A percentile compares a stretch with the other conserved stretches of the same genome.
These are phyloP conservation scores for Hypomecis punctinalis DNA, from an alignment of 2,888 invertebrate species.

Conservation along the genomic window DNA sequence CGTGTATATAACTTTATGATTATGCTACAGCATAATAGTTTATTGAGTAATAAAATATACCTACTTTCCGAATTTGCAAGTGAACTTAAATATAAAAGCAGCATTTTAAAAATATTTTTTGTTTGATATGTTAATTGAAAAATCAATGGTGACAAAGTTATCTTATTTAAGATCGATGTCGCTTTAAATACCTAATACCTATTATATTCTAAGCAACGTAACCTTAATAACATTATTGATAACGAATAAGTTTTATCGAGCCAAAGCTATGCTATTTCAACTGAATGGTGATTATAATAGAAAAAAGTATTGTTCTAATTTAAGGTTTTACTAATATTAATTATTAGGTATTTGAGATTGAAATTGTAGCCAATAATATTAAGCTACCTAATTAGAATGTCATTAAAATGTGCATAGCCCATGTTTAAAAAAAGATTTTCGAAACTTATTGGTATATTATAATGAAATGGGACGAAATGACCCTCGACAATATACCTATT, in stretches of 20 bases:
- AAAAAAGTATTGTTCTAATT: conserved; percentile 43
- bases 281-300: conserved; percentile 51
- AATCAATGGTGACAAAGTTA: neutral
- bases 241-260: conserved; percentile 58
- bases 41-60: no score
- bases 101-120: conserved; percentile 10
- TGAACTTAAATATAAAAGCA: conserved; percentile 14
- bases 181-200: conserved; percentile 30
- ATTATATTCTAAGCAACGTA: conserved; percentile 35
- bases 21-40: neutral
- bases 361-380: conserved; percentile 37
- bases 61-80: neutral
- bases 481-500: conserved; percentile 77
- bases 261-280: conserved; percentile 69
- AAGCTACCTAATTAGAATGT: conserved; percentile 31
- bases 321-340: conserved; percentile 57
- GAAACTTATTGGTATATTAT: conserved; percentile 38
- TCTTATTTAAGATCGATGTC: conserved; percentile 25
- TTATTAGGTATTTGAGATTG: conserved; percentile 50
- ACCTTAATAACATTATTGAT: conserved; percentile 28
- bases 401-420: conserved; percentile 47
- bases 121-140: neutral
- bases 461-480: conserved; percentile 55
- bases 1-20: neutral
- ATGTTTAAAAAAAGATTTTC: conserved; percentile 44